phyloP scores from a whole-genome alignment of 2,888 invertebrate species.

The Ernsta delagoae region DNA sequence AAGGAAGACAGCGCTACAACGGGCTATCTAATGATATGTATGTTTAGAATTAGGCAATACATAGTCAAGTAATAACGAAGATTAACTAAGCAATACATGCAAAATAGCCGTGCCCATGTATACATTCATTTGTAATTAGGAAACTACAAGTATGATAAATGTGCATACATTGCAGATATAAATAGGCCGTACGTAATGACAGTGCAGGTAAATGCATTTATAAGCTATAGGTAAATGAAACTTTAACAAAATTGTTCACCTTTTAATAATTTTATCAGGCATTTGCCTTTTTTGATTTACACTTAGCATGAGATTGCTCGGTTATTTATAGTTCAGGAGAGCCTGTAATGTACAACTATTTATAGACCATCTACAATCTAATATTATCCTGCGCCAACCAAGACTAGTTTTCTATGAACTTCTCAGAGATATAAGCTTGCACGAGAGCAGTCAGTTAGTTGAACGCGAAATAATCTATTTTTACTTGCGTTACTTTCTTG shows the following conservation, averaged over 20 bases:
- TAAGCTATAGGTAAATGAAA: too few species aligned
- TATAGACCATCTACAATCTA: constrained; percentile 25
- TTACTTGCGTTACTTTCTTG: constrained; percentile 61
- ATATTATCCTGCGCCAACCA: constrained; percentile 25
- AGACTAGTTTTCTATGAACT: constrained; percentile 27
- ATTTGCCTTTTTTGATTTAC: constrained; percentile 11
- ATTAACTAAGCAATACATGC: too few species aligned
- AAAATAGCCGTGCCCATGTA: too few species aligned
- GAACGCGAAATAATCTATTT: constrained; percentile 52
- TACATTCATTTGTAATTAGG: too few species aligned
- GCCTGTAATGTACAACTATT: constrained; percentile 22
- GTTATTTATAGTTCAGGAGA: constrained; percentile 23
- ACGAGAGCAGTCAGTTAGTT: constrained; percentile 20
- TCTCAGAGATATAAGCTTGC: constrained; percentile 1
- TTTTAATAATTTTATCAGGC: neutral
- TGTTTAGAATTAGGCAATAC: too few species aligned
- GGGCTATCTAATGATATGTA: too few species aligned
- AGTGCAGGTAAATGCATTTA: too few species aligned
- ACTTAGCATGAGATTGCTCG: neutral
- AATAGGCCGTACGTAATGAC: too few species aligned
- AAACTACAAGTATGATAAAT: too few species aligned
- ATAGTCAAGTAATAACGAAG: too few species aligned
- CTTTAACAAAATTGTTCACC: neutral
- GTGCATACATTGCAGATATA: too few species aligned
- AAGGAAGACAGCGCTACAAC: too few species aligned